Percentiles rank a stretch among this genome's conserved stretches.
phyloP scores from a whole-genome alignment of 2,888 invertebrate species.

The Leucozona laternaria region DNA sequence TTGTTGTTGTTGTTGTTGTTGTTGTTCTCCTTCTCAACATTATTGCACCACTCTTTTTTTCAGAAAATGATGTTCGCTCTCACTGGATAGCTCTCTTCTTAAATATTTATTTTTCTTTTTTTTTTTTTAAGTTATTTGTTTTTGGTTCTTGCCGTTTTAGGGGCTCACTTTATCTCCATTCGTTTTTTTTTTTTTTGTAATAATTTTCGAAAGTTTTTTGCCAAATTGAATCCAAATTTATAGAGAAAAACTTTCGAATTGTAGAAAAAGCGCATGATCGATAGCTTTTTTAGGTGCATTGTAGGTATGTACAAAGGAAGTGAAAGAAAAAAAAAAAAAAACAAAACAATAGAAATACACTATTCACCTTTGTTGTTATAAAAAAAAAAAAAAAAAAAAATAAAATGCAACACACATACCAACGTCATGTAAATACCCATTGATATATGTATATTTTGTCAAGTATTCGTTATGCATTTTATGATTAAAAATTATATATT shows the following conservation, averaged over 20 bases:
- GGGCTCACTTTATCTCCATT: not conserved
- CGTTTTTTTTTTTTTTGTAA: conserved; percentile 24
- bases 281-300: conserved; percentile 62
- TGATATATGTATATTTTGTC: not conserved
- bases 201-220: conserved; percentile 10
- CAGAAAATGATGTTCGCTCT: conserved; percentile 5
- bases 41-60: conserved; percentile 45
- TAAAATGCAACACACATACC: conserved; percentile 57
- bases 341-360: conserved; percentile 27
- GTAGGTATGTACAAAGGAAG: conserved; percentile 57
- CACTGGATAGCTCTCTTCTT: conserved; percentile 23
- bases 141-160: conserved; percentile 30
- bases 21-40: conserved; percentile 1
- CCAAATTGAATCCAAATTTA: conserved; percentile 37
- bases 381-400: conserved; percentile 39
- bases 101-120: not conserved
- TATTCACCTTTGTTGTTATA: conserved; percentile 53
- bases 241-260: conserved; percentile 39
- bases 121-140: conserved; percentile 24
- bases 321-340: conserved; percentile 27
- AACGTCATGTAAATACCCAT: not conserved
- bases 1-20: conserved; percentile 2
- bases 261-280: conserved; percentile 70
- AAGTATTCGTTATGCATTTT: conserved; percentile 40
- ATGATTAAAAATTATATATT: not conserved